phyloP scores from a whole-genome alignment of 1,140 invertebrate species.

The Plectrocnemia conspersa region DNA sequence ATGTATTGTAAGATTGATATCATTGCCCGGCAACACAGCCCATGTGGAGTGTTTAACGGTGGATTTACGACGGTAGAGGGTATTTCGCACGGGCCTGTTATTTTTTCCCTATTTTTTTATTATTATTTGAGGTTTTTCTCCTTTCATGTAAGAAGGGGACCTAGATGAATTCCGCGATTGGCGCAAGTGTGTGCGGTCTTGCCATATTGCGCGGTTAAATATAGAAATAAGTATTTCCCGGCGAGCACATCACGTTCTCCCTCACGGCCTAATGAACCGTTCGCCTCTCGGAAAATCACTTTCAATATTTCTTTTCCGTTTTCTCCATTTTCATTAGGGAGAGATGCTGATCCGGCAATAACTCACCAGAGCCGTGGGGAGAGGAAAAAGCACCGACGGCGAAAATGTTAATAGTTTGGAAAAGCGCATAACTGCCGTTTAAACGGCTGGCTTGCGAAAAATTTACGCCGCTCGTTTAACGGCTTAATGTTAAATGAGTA shows the following conservation, averaged over 20 bases:
- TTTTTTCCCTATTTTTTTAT: too few relatives aligned
- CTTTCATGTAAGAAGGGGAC: too few relatives aligned
- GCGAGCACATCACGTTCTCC: constrained; percentile 9
- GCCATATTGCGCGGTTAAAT: too few relatives aligned
- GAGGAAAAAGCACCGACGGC: neutral
- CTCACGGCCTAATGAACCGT: constrained; percentile 17
- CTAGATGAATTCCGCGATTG: too few relatives aligned
- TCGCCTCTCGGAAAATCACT: constrained; percentile 16
- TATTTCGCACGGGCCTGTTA: too few relatives aligned
- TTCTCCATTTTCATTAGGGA: constrained; percentile 22
- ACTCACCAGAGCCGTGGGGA: constrained; percentile 5
- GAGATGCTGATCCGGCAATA: constrained; percentile 21
- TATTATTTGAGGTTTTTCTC: too few relatives aligned
- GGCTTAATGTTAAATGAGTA: neutral
- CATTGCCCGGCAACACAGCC: too few relatives aligned
- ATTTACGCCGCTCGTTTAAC: neutral
- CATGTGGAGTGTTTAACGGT: too few relatives aligned
- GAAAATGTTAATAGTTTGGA: constrained; percentile 23
- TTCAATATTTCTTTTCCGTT: constrained; percentile 25
- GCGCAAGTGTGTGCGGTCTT: too few relatives aligned
- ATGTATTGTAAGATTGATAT: too few relatives aligned
- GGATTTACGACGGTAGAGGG: too few relatives aligned
- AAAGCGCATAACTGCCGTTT: constrained; percentile 16
- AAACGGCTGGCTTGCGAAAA: neutral
- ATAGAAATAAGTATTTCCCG: too few relatives aligned